Base-by-base conservation (phyloP, 2,888 invertebrate genomes). In the Ectemnius cavifrons region DNA sequence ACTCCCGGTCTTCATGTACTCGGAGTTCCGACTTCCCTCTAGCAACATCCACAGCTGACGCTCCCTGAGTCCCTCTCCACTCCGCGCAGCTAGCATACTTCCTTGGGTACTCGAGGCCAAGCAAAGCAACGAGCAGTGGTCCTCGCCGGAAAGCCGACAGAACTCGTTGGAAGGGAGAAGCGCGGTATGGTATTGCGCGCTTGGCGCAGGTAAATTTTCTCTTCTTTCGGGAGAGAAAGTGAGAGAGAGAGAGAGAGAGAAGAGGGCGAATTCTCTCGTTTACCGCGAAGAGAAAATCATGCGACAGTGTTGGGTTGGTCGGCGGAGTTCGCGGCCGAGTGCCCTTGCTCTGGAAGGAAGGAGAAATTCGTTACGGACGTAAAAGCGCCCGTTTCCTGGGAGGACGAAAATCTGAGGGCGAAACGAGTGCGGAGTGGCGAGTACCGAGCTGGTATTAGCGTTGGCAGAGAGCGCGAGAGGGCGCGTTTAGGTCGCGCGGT, bases 401-500 rank as follows among this genome's bases (percentile, higher is more conserved):
- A 52, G 52, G 52, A 52, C n/a, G 52, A 52, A n/a, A 52, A 52
- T 52, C 52, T 52, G 8, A 52, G 52, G 8, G n/a, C 52, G 52
- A 52, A 52, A 52, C 13, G 45, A 59, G 2, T 13, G 16, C 63
- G 71, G 20, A 20, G 20, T 20, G 20, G 20, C 20, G 1, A 20
- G 1, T 20, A 20, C 1, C 20, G 20, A 20, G 2, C 66, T 60
- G 14, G 60, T 13, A 60, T 60, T 28, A 60, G 60, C 60, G 27
- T 13, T 13, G 28, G 37, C 52, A 6, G 37, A 11, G 37, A 37
- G 37, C 0, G 37, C 0, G 5, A 37, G 37, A 23, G 8, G 8
- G 60, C 37, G 60, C 28, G 60, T 28, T 73, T 71, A 67, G 73
- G 67, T 75, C 71, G 75, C 66, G 76, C 78, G 76, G 77, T 78